phyloP scores from a whole-genome alignment of 2,888 invertebrate species.

The Acanthococcus lagerstroemiae region DNA sequence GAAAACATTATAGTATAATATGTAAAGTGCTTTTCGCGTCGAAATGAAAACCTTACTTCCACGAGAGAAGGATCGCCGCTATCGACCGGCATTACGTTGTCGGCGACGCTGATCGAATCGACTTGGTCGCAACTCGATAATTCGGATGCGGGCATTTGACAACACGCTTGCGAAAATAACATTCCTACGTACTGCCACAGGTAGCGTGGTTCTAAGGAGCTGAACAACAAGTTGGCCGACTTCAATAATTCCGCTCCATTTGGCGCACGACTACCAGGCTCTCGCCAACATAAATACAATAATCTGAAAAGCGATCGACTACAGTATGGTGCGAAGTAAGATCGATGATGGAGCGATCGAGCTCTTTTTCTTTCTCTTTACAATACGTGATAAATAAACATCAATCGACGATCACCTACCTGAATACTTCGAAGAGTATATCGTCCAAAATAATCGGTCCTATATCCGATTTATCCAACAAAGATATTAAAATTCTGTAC shows the following conservation, averaged over 20 bases:
- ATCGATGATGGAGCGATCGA: background rate
- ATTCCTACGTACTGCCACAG: constrained; percentile 71
- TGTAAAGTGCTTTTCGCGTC: no score
- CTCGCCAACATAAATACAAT: constrained; percentile 37
- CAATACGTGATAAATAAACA: background rate
- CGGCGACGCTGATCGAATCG: no score
- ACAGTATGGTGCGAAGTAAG: background rate
- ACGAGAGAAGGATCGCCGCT: constrained; percentile 51
- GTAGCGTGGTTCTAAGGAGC: constrained; percentile 71
- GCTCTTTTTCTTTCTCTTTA: no score
- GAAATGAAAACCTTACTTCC: constrained; percentile 37
- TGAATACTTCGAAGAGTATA: constrained; percentile 67
- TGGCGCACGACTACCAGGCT: constrained; percentile 34
- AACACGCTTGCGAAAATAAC: constrained; percentile 52
- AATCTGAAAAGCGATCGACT: constrained; percentile 33
- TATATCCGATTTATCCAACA: constrained; percentile 79
- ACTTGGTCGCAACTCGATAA: constrained; percentile 31
- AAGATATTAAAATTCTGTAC: constrained; percentile 68
- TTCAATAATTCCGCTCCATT: constrained; percentile 58
- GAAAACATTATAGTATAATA: no score
- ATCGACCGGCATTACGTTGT: constrained; percentile 51
- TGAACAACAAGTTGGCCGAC: constrained; percentile 72
- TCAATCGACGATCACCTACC: constrained; percentile 39
- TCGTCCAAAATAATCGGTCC: constrained; percentile 66
- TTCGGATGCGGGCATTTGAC: constrained; percentile 35